A percentile compares a stretch with the other conserved stretches of the same genome.
phyloP scores from a whole-genome alignment of 2,888 invertebrate genomes.

The Scotopteryx bipunctaria region DNA sequence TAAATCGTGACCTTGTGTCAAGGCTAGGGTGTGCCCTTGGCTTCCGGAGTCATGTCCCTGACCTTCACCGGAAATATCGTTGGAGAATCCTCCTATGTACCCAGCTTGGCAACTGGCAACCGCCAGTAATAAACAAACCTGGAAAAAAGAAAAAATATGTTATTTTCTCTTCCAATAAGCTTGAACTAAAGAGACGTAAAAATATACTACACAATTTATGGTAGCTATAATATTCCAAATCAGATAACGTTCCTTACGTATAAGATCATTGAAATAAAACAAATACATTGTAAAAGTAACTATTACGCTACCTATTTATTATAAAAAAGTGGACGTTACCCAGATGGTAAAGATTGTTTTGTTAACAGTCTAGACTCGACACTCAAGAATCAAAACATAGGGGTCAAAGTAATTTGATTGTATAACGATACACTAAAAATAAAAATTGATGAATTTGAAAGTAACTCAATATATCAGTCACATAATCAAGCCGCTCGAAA shows the following conservation, averaged over 20 bases:
- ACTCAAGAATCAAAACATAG: too few relatives aligned
- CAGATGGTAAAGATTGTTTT: too few relatives aligned
- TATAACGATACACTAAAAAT: background rate
- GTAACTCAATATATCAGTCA: constrained; percentile 9
- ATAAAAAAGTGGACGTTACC: too few relatives aligned
- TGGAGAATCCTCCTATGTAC: constrained; percentile 51
- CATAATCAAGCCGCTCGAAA: constrained; percentile 5
- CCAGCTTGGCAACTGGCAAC: constrained; percentile 74
- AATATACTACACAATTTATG: too few relatives aligned
- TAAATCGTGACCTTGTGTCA: constrained; percentile 39
- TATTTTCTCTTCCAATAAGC: too few relatives aligned
- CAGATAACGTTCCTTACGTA: too few relatives aligned
- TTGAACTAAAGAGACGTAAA: too few relatives aligned
- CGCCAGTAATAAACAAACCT: constrained; percentile 75
- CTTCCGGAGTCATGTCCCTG: constrained; percentile 50
- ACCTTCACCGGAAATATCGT: constrained; percentile 51
- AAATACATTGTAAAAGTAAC: too few relatives aligned
- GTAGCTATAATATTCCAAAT: too few relatives aligned
- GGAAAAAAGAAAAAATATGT: constrained; percentile 31
- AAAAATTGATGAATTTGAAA: constrained; percentile 7
- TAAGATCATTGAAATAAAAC: too few relatives aligned
- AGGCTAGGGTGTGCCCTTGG: constrained; percentile 42
- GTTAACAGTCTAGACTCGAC: too few relatives aligned
- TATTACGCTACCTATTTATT: too few relatives aligned
- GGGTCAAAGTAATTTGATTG: background rate